A percentile compares a stretch with the other conserved stretches of the same genome.
These are phyloP conservation scores for Nomada ruficornis DNA, from an alignment of 2,888 invertebrate genomes.

Conservation along the genomic window DNA sequence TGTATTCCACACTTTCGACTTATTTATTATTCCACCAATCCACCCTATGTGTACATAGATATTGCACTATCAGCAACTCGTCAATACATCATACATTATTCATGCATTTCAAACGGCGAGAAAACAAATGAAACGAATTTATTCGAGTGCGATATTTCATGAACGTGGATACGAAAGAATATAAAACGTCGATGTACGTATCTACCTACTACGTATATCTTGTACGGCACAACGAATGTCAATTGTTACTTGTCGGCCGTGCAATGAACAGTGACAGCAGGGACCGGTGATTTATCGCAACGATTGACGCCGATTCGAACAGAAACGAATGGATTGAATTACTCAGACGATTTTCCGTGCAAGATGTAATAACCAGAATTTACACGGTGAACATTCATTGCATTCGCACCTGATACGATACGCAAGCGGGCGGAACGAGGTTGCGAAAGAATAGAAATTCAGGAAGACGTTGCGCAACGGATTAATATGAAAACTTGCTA, in stretches of 20 bases:
- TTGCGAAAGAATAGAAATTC: background rate
- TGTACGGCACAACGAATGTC: constrained; percentile 56
- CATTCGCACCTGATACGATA: background rate
- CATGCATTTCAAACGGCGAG: background rate
- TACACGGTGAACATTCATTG: background rate
- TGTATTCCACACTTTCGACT: no score
- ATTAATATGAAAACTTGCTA: background rate
- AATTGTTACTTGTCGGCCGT: constrained; percentile 56
- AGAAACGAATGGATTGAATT: constrained; percentile 19
- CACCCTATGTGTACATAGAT: no score
- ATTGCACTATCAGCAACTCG: no score
- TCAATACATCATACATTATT: no score
- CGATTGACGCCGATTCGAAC: constrained; percentile 47
- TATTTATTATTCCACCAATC: no score
- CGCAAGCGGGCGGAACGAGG: background rate
- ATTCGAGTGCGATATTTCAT: background rate
- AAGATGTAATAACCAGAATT: background rate
- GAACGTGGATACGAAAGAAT: constrained; percentile 16
- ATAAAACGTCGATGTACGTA: constrained; percentile 27
- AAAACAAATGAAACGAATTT: constrained; percentile 8
- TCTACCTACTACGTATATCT: constrained; percentile 18
- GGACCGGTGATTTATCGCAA: constrained; percentile 55
- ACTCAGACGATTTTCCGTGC: constrained; percentile 1
- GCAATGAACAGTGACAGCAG: constrained; percentile 57
- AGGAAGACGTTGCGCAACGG: background rate